Evolutionary conservation across 2,113 vertebrate species (phyloP).

Genomic region (Lagopus leucura): DNA sequence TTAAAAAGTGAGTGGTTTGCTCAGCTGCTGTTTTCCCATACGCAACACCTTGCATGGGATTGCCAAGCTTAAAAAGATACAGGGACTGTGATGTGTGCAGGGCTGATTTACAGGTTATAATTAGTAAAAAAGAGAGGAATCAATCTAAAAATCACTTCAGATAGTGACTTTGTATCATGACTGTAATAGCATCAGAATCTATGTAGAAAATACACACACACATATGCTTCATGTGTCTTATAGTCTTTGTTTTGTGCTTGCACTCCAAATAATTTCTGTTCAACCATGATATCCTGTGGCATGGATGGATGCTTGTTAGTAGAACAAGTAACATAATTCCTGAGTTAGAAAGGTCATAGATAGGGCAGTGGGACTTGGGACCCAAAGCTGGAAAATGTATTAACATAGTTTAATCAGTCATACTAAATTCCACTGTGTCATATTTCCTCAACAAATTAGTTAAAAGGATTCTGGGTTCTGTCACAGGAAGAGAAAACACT

Average conservation of each 20-base stretch:
- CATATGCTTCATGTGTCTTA: neutral
- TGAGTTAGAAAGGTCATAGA: constrained; percentile 64
- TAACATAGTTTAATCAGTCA: constrained; percentile 81
- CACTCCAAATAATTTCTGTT: constrained; percentile 27
- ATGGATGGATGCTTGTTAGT: constrained; percentile 61
- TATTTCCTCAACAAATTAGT: constrained; percentile 82
- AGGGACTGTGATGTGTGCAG: neutral
- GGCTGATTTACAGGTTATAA: neutral
- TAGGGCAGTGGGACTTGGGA: constrained; percentile 66
- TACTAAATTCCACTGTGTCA: constrained; percentile 81
- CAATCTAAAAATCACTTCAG: neutral
- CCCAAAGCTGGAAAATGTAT: constrained; percentile 72
- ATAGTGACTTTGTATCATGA: neutral
- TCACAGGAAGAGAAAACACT: constrained; percentile 71
- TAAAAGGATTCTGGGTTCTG: constrained; percentile 76
- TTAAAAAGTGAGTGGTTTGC: neutral
- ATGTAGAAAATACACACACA: neutral
- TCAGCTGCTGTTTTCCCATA: neutral
- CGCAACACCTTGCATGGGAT: neutral
- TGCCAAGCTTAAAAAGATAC: neutral
- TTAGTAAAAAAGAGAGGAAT: neutral
- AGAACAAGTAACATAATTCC: constrained; percentile 59
- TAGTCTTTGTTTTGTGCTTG: constrained; percentile 20
- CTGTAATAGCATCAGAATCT: neutral
- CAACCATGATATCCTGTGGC: constrained; percentile 25